phyloP scores from a whole-genome alignment of 1,140 invertebrate species.

The Octopus bimaculoides region DNA sequence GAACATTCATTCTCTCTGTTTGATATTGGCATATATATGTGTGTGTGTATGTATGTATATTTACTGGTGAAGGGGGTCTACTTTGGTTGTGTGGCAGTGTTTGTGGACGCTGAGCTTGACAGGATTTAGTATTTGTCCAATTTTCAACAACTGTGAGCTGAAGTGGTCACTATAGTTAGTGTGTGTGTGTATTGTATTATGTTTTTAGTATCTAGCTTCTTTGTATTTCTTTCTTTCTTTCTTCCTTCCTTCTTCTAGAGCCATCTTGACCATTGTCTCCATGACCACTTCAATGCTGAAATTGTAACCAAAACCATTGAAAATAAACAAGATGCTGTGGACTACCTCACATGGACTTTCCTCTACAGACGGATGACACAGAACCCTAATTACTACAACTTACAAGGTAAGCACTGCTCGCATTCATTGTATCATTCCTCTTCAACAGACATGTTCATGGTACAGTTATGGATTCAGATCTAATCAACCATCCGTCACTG shows the following conservation, averaged over 20 bases:
- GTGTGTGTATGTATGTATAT: too few relatives aligned
- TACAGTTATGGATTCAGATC: background rate
- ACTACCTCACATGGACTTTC: constrained; percentile 99
- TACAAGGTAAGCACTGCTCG: constrained; percentile 65
- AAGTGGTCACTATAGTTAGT: too few relatives aligned
- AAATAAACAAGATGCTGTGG: constrained; percentile 99
- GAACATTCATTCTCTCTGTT: too few relatives aligned
- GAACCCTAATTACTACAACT: constrained; percentile 99
- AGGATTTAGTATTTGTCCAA: too few relatives aligned
- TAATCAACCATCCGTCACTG: background rate
- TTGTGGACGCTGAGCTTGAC: too few relatives aligned
- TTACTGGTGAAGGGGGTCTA: too few relatives aligned
- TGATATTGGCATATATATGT: too few relatives aligned
- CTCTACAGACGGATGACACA: constrained; percentile 94
- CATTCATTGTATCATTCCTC: too few relatives aligned
- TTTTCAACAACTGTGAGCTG: too few relatives aligned
- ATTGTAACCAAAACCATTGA: constrained; percentile 99
- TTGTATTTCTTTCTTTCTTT: background rate
- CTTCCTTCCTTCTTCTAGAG: constrained; percentile 61
- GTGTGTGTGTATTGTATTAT: too few relatives aligned
- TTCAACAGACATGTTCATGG: background rate
- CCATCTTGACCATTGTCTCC: constrained; percentile 92
- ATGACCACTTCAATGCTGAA: constrained; percentile 99
- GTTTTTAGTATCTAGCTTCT: too few relatives aligned
- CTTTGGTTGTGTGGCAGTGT: too few relatives aligned